Evolutionary conservation across 2,113 vertebrate genomes (phyloP).

Genomic region (Stercorarius parasiticus): DNA sequence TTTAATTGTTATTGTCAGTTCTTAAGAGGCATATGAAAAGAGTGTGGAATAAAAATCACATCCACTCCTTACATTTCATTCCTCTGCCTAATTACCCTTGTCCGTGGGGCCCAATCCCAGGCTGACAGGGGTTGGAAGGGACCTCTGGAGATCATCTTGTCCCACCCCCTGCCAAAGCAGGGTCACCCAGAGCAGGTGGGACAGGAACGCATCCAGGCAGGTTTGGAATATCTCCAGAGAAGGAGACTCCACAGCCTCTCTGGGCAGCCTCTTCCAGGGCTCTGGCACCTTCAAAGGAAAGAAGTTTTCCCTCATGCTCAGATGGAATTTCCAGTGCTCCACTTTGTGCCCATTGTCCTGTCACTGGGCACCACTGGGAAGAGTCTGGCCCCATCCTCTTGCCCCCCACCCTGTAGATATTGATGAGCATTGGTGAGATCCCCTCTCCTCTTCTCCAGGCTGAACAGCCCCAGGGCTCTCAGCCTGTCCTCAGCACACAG

Average conservation of each 20-base stretch:
- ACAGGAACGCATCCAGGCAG: neutral
- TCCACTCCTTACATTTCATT: neutral
- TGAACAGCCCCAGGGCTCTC: neutral
- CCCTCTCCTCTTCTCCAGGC: no score
- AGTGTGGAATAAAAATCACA: neutral
- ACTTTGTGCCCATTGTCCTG: neutral
- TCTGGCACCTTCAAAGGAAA: neutral
- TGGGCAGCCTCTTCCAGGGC: neutral
- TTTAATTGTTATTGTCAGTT: neutral
- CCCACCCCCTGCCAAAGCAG: neutral
- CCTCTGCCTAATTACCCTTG: no score
- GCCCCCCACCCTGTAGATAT: neutral
- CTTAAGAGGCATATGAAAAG: no score
- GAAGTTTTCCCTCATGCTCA: neutral
- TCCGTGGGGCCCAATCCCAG: rapidly evolving
- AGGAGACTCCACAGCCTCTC: neutral
- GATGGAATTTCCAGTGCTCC: neutral
- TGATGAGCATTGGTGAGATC: neutral
- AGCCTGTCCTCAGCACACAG: neutral
- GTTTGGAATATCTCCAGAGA: neutral
- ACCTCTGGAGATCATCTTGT: neutral
- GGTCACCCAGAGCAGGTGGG: neutral
- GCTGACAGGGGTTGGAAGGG: neutral
- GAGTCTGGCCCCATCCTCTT: neutral
- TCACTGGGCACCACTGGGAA: neutral